Evolutionary conservation across 1,140 invertebrate species (phyloP).

Genomic region (Aphidius ervi): DNA sequence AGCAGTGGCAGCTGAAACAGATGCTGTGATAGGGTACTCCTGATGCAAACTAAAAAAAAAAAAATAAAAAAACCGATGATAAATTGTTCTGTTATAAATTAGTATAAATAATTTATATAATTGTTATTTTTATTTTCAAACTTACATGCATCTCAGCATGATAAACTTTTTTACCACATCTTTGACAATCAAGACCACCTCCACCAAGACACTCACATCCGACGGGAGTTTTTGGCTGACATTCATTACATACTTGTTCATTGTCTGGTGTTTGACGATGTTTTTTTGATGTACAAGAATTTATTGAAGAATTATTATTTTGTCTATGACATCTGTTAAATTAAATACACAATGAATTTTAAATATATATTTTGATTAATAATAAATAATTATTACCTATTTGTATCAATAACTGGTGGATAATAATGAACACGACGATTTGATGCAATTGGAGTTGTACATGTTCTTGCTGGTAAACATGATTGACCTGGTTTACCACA

Average conservation of each 20-base stretch:
- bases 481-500: constrained; percentile 36
- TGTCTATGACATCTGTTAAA: constrained; percentile 2
- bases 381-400: not conserved
- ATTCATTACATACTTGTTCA: constrained; percentile 16
- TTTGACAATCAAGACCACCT: constrained; percentile 40
- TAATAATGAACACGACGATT: not conserved
- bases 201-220: constrained; percentile 42
- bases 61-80: not conserved
- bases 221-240: constrained; percentile 25
- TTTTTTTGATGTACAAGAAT: constrained; percentile 13
- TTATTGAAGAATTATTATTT: constrained; percentile 4
- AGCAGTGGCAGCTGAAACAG: constrained; percentile 55
- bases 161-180: constrained; percentile 45
- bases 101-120: not conserved
- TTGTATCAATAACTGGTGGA: not conserved
- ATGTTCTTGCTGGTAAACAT: constrained; percentile 31
- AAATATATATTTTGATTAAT: not conserved
- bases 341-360: not conserved
- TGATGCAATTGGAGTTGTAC: constrained; percentile 20
- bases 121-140: not conserved
- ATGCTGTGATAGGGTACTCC: constrained; percentile 50
- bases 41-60: constrained; percentile 37
- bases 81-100: not conserved
- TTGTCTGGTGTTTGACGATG: constrained; percentile 15
- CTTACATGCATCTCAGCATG: constrained; percentile 45